Base-by-base conservation (phyloP, 2,113 vertebrate genomes). In the Hemiprocne comata region DNA sequence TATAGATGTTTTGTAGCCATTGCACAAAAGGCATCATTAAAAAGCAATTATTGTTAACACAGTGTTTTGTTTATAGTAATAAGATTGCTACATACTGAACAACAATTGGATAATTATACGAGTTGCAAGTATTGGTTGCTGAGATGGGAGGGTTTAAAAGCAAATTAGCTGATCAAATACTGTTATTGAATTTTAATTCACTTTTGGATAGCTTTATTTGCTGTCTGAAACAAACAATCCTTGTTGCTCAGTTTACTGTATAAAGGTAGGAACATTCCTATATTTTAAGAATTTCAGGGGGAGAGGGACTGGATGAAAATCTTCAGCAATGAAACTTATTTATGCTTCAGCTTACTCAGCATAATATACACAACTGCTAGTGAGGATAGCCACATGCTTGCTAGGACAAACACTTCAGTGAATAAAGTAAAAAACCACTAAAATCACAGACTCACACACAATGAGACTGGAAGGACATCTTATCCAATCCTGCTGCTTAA, bases 41-140 rank as follows among this genome's bases (percentile, higher is more conserved):
- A 93, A 96, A 90, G 60, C 33, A 21, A 92, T 93, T 90, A 73
- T 65, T 80, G 78, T 77, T 94, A 86, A 89, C 79, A 78, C 38
- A 89, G 57, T 92, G 70, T 93, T 97, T 97, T 97, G 88, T 96
- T 97, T 97, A 85, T 87, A 76, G 70, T 83, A 92, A 93, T 82
- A 90, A 83, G 51, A 94, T 84, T 77, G 62, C 21, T 92, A 76
- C 62, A 74, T 89, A 48, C 85, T 71, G 42, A 97, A 89, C 26
- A 94, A 73, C 33, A 84, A 94, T 80, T 88, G 55, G 82, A 91
- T 97, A 94, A 94, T 95, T 95, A 78, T 36, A 77, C 42, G 7
- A 24, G 11, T 92, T 90, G 46, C 82, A 33, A 91, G 92, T 95
- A 95, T 92, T 95, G 76, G 83, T 71, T 92, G 44, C 48, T 90